These are phyloP conservation scores for Apotomis turbidana DNA, from an alignment of 2,888 invertebrate species.

Conservation along the genomic window DNA sequence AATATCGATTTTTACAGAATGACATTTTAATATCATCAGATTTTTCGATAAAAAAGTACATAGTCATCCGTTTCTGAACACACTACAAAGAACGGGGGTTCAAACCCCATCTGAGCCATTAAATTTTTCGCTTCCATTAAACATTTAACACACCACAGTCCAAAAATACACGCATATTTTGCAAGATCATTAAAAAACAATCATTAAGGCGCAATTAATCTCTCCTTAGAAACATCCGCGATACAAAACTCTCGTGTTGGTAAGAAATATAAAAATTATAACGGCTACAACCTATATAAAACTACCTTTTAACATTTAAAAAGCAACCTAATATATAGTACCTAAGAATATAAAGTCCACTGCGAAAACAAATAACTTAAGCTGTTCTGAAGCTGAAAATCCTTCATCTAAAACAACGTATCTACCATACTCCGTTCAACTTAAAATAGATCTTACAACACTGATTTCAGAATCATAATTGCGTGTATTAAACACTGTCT, in stretches of 20 bases:
- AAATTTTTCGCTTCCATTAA: too few species aligned
- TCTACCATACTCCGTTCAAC: background rate
- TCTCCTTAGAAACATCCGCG: conserved; percentile 14
- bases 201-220: conserved; percentile 52
- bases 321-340: conserved; percentile 46
- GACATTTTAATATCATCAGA: too few species aligned
- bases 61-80: too few species aligned
- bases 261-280: conserved; percentile 75
- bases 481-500: conserved; percentile 18
- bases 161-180: background rate
- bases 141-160: too few species aligned
- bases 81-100: too few species aligned
- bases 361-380: conserved; percentile 41
- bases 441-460: conserved; percentile 19
- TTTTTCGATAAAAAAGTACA: too few species aligned
- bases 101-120: too few species aligned
- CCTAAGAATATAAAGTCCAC: conserved; percentile 49
- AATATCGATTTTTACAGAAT: too few species aligned
- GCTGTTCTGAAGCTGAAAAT: conserved; percentile 49
- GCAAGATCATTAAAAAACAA: conserved; percentile 54
- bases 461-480: conserved; percentile 2
- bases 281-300: conserved; percentile 62
- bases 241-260: conserved; percentile 68
- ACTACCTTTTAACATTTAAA: conserved; percentile 44
- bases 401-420: conserved; percentile 24